phyloP scores from a whole-genome alignment of 2,113 vertebrate genomes.

The Hydropotes inermis region DNA sequence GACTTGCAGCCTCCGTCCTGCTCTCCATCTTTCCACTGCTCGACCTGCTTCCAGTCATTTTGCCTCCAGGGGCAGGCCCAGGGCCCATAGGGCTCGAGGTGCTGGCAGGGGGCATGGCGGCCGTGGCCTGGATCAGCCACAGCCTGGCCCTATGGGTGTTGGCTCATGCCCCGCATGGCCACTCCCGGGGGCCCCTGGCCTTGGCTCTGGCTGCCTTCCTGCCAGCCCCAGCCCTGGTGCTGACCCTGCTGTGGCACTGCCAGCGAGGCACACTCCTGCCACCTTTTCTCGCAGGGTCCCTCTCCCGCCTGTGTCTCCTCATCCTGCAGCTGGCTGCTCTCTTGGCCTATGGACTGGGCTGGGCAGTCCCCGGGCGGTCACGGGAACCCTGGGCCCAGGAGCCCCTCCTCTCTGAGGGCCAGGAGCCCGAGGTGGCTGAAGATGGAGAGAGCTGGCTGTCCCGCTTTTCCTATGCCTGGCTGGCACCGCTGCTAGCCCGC shows the following conservation, averaged over 20 bases:
- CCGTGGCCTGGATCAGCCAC: constrained; percentile 91
- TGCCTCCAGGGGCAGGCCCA: constrained; percentile 81
- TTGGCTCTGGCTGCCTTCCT: constrained; percentile 84
- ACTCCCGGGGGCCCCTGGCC: constrained; percentile 83
- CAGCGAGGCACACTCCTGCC: constrained; percentile 74
- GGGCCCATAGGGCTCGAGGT: constrained; percentile 85
- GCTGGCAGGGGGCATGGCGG: constrained; percentile 82
- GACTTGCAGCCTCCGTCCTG: constrained; percentile 81
- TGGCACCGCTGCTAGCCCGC: constrained; percentile 87
- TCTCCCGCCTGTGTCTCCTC: constrained; percentile 84
- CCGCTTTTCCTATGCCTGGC: constrained; percentile 92
- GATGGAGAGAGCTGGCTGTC: constrained; percentile 92
- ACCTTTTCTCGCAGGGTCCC: constrained; percentile 71
- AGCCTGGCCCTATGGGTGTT: constrained; percentile 81
- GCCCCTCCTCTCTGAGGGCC: constrained; percentile 69
- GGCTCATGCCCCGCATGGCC: constrained; percentile 75
- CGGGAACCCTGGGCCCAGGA: constrained; percentile 77
- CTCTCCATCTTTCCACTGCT: constrained; percentile 81
- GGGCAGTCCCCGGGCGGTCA: constrained; percentile 78
- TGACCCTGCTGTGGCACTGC: constrained; percentile 85
- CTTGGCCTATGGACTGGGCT: constrained; percentile 84
- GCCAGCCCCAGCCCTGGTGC: constrained; percentile 83
- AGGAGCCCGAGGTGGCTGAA: constrained; percentile 86
- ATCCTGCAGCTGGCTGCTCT: constrained; percentile 82
- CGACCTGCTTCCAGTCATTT: constrained; percentile 80